Evolutionary conservation across 2,113 vertebrate species (phyloP), one percentile per base, ranked within the genome.

Genomic region (Galeopterus variegatus): DNA sequence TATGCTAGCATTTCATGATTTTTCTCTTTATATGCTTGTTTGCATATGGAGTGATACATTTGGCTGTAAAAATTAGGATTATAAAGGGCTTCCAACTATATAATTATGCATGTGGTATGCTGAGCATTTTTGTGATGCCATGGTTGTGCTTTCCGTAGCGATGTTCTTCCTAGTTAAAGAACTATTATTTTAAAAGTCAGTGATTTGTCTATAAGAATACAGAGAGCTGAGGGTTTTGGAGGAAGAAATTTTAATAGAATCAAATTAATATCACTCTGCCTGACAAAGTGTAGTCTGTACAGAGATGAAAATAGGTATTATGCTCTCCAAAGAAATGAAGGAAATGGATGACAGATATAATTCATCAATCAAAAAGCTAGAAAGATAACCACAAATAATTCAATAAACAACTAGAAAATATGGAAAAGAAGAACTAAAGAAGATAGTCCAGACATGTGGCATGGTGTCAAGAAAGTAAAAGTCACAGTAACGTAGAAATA

Each of bases 171-270:
- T 58, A 81, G 24, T 36, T 58, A 48, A 87, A 58, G 31, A 87
- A 50, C 18, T 36, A 23, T 60, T 93, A 48, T 62, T 18, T 50
- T 0, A 6, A 60, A 58, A 84, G 45, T 9, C 52, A 77, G 3
- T 33, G 3, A 70, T 77, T n/a, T 64, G n/a, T 52, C 76, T 54
- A 41, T 12, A 75, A 64, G 13, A 83, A 80, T 52, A 45, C 33
- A 54, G 1, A 41, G 62, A 60, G 28, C 0, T 60, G 8, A 3
- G 9, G 21, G 2, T 31, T 70, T 48, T 36, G 10, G 3, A 41
- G 18, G 41, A 88, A 64, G 7, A 77, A 56, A 36, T 54, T 24
- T 19, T 31, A 56, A 64, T 50, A 90, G 8, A 70, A 75, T 83
- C 14, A 65, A 50, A 50, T 67, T 75, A 75, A 33, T 28, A 28